Conservation (phyloP, 2,113 vertebrate genomes). For the Anser cygnoides region DNA sequence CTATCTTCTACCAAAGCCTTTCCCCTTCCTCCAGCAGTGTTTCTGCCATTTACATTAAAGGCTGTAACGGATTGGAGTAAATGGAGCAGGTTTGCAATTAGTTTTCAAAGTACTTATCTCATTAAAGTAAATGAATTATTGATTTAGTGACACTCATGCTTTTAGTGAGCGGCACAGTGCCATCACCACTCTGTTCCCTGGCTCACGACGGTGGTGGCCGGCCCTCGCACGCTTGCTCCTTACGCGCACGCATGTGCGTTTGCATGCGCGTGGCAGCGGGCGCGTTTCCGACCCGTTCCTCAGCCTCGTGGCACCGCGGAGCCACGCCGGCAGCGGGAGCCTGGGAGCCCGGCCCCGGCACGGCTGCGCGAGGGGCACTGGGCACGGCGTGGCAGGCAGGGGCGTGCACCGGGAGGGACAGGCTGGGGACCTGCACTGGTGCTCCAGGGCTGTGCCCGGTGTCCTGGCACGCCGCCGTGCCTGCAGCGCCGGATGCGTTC, state of each 20-base stretch:
- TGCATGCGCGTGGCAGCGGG: accelerated
- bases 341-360: neutral
- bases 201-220: constrained; percentile 72
- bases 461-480: neutral
- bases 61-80: constrained; percentile 84
- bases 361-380: neutral
- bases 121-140: constrained; percentile 99
- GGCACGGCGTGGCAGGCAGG: neutral
- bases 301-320: neutral
- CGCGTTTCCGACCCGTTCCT: constrained; percentile 15
- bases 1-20: constrained; percentile 15
- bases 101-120: constrained; percentile 97
- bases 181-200: constrained; percentile 80
- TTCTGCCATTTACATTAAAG: constrained; percentile 84
- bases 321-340: neutral
- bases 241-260: neutral
- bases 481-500: accelerated
- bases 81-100: constrained; percentile 94
- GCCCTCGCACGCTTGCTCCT: constrained; percentile 38
- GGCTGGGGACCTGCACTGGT: neutral
- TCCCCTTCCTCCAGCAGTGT: constrained; percentile 68
- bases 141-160: constrained; percentile 95
- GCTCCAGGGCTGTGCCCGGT: neutral
- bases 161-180: constrained; percentile 87
- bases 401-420: neutral